Evolutionary conservation across 2,113 vertebrate species (phyloP).

Genomic region (Antidorcas marsupialis): DNA sequence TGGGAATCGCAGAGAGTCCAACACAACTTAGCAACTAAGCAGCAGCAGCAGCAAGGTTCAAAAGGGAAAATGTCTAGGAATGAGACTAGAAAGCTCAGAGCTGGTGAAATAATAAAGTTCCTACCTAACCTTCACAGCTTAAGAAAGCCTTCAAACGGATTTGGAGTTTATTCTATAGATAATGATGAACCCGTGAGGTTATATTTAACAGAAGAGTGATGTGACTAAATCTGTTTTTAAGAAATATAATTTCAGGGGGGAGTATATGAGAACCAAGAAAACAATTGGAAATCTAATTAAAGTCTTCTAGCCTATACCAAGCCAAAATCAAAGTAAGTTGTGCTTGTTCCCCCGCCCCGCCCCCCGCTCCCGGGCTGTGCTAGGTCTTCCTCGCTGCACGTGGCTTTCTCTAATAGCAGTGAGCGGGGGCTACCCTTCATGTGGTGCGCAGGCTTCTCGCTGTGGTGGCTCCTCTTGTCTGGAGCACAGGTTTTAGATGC

Average conservation of each 20-base stretch:
- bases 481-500: neutral
- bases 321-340: neutral
- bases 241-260: neutral
- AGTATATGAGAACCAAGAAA: neutral
- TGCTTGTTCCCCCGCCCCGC: neutral
- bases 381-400: neutral
- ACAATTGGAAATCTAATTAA: neutral
- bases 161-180: neutral
- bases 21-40: neutral
- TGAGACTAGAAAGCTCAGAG: neutral
- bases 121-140: neutral
- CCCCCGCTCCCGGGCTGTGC: accelerated
- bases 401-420: neutral
- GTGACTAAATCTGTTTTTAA: neutral
- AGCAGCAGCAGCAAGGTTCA: neutral
- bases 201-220: neutral
- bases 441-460: neutral
- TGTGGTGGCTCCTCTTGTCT: neutral
- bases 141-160: neutral
- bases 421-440: neutral
- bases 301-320: neutral
- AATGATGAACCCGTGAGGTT: neutral
- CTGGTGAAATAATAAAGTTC: neutral
- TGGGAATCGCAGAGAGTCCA: neutral
- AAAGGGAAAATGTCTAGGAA: neutral